Percentiles rank a stretch among this genome's conserved stretches.
Evolutionary conservation across 2,888 invertebrate genomes (phyloP).

Genomic region (Microchrysa polita): DNA sequence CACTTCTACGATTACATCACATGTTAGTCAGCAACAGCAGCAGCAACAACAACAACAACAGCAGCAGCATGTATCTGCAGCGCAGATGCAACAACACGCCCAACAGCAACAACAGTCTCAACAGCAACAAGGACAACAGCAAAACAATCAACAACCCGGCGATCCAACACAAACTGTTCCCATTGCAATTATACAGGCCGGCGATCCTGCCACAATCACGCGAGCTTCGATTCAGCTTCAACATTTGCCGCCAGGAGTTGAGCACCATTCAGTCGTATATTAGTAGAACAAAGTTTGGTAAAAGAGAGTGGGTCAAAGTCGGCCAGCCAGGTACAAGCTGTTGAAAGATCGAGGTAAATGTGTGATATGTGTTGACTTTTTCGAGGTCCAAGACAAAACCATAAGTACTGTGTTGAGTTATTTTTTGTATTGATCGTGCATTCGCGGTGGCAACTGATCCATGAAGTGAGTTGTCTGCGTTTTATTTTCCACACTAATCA

Average conservation of each 20-base stretch:
- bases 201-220: constrained; percentile 48
- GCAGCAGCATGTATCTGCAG: constrained; percentile 56
- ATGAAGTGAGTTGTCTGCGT: too few species aligned
- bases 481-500: too few species aligned
- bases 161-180: constrained; percentile 55
- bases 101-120: constrained; percentile 54
- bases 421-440: too few species aligned
- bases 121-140: constrained; percentile 54
- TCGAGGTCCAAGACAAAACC: too few species aligned
- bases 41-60: constrained; percentile 55
- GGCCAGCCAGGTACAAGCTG: background rate
- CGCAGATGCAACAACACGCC: constrained; percentile 54
- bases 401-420: too few species aligned
- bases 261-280: constrained; percentile 64
- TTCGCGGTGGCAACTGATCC: too few species aligned
- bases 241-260: constrained; percentile 63
- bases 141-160: constrained; percentile 56
- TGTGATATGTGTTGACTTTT: background rate
- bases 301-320: too few species aligned
- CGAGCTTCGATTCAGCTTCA: constrained; percentile 64
- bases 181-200: constrained; percentile 54
- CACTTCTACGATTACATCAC: constrained; percentile 63
- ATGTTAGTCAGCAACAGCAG: constrained; percentile 53
- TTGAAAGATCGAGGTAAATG: background rate
- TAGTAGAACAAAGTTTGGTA: constrained; percentile 50